phyloP scores from a whole-genome alignment of 2,888 invertebrate species.

The Brachyopa scutellaris region DNA sequence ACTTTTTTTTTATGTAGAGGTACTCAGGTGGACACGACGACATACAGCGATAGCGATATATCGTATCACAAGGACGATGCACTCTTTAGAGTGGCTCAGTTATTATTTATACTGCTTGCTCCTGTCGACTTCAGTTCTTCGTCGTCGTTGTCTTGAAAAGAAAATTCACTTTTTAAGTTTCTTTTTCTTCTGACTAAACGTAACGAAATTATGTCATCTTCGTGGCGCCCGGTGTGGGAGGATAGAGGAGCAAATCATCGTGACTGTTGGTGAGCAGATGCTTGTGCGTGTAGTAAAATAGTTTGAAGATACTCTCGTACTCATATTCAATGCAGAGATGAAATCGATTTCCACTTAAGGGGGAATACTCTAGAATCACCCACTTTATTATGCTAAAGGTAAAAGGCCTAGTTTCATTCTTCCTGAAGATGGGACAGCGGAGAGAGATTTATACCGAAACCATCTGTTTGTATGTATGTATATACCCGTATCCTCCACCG shows the following conservation, averaged over 20 bases:
- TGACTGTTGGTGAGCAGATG: too few relatives aligned
- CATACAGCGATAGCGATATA: neutral
- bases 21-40: neutral
- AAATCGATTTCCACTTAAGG: conserved; percentile 44
- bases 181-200: neutral
- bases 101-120: conserved; percentile 9
- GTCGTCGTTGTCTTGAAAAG: neutral
- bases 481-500: too few relatives aligned
- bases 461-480: too few relatives aligned
- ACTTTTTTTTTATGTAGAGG: conserved; percentile 1
- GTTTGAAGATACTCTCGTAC: conserved; percentile 6
- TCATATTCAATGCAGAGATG: neutral
- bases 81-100: neutral
- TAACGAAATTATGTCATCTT: conserved; percentile 54
- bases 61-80: conserved; percentile 19
- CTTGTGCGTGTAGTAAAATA: conserved; percentile 3
- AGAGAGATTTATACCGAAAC: neutral
- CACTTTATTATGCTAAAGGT: conserved; percentile 20
- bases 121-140: too few relatives aligned
- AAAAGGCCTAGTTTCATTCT: conserved; percentile 44
- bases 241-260: too few relatives aligned
- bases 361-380: neutral
- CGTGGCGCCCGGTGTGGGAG: neutral
- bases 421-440: neutral
- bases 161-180: conserved; percentile 23